These are phyloP conservation scores for Lasioglossum lativentre DNA, from an alignment of 2,888 invertebrate genomes.

Conservation along the genomic window DNA sequence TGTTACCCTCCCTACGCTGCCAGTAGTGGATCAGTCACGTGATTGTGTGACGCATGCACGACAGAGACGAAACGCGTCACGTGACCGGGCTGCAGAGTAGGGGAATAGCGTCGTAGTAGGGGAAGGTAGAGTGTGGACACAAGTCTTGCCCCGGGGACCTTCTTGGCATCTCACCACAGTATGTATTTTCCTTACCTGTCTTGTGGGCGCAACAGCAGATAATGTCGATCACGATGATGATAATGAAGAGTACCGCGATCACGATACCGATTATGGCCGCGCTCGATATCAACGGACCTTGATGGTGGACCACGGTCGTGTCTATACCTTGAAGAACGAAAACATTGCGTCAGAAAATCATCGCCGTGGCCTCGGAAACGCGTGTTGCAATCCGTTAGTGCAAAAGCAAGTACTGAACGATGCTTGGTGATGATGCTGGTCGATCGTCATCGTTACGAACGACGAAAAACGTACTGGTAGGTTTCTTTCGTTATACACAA, in stretches of 20 bases:
- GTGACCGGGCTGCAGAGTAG: too few species aligned
- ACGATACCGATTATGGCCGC: conserved; percentile 94
- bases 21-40: too few species aligned
- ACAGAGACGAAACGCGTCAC: too few species aligned
- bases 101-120: too few species aligned
- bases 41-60: too few species aligned
- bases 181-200: conserved; percentile 85
- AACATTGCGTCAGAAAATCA: conserved; percentile 34
- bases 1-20: too few species aligned
- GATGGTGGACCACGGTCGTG: conserved; percentile 80
- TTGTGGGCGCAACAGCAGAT: conserved; percentile 90
- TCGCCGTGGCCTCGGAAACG: background rate
- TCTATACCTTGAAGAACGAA: conserved; percentile 79
- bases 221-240: conserved; percentile 91
- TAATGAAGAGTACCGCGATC: conserved; percentile 91
- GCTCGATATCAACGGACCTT: conserved; percentile 88
- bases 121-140: too few species aligned
- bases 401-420: conserved; percentile 81
- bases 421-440: conserved; percentile 82
- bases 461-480: conserved; percentile 79
- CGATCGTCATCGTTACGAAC: conserved; percentile 34
- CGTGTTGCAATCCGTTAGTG: conserved; percentile 80
- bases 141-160: too few species aligned
- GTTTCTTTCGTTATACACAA: conserved; percentile 35
- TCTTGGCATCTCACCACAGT: too few species aligned